Evolutionary conservation across 64 coral and sea anemone genomes (phyloP).

Genomic region (Stichodactyla helianthus): DNA sequence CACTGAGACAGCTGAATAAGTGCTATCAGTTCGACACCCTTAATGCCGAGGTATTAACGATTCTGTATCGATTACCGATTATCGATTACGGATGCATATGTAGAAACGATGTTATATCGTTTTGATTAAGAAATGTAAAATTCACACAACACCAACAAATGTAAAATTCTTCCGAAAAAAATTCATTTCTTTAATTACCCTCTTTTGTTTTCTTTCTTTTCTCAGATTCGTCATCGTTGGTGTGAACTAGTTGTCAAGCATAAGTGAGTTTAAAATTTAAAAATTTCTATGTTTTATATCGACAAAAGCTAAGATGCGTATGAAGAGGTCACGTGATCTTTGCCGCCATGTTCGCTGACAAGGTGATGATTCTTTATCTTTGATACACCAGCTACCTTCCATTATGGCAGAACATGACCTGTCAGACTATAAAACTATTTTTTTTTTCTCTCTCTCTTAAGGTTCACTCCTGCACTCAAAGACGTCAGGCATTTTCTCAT

Average conservation of each 20-base stretch:
- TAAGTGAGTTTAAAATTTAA: constrained; percentile 51
- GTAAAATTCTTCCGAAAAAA: not conserved
- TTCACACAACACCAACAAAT: no score
- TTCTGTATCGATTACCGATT: not conserved
- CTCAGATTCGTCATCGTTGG: constrained; percentile 97
- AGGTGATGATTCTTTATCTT: no score
- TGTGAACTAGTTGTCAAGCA: constrained; percentile 99
- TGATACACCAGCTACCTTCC: no score
- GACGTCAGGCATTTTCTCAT: constrained; percentile 80
- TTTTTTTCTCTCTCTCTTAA: constrained; percentile 15
- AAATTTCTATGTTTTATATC: not conserved
- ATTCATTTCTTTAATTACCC: not conserved
- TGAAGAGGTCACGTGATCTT: no score
- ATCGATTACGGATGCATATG: not conserved
- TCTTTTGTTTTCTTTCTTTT: constrained; percentile 4
- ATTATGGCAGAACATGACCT: no score
- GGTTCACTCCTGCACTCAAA: constrained; percentile 47
- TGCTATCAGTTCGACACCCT: constrained; percentile 70
- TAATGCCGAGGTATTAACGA: constrained; percentile 80
- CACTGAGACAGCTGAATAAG: constrained; percentile 81
- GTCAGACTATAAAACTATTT: not conserved
- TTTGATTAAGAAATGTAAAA: not conserved
- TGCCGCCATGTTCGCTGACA: no score
- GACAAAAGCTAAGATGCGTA: not conserved
- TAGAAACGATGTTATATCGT: not conserved